A percentile compares a stretch with the other conserved stretches of the same genome.
Conservation (phyloP, 2,113 vertebrate genomes). For the Coptodon bakossiorum region DNA sequence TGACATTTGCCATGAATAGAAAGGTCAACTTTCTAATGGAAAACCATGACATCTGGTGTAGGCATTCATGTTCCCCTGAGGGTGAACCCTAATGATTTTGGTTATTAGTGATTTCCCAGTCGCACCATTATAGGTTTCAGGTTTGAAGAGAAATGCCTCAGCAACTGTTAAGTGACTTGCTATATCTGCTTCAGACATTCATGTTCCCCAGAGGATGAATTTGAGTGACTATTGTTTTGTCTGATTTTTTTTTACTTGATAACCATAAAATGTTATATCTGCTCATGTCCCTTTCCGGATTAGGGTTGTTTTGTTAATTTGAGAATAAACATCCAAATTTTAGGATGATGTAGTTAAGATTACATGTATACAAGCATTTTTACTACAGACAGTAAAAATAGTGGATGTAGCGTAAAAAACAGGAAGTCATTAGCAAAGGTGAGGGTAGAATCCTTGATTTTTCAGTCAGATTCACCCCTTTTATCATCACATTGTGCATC, state of each 20-base stretch:
- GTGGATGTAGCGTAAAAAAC: fast-evolving
- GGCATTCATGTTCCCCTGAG: background rate
- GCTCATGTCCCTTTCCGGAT: background rate
- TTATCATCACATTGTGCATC: background rate
- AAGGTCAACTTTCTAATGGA: background rate
- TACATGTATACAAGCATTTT: background rate
- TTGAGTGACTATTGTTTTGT: background rate
- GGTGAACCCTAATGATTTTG: background rate
- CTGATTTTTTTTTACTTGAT: background rate
- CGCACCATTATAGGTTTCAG: background rate
- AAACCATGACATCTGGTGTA: background rate
- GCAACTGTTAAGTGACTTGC: background rate
- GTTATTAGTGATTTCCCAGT: background rate
- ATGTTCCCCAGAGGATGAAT: background rate
- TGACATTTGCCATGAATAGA: background rate
- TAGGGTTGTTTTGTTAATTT: background rate
- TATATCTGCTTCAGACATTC: background rate
- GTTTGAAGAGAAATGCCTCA: background rate
- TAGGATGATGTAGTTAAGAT: background rate
- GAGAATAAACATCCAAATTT: background rate
- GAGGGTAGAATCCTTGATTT: background rate
- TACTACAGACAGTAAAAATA: background rate
- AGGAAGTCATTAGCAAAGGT: background rate
- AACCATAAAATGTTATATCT: background rate
- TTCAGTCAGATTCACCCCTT: background rate